phyloP scores from a whole-genome alignment of 37 sponge, comb jelly and placozoan species.

The Petrosia ficiformis region DNA sequence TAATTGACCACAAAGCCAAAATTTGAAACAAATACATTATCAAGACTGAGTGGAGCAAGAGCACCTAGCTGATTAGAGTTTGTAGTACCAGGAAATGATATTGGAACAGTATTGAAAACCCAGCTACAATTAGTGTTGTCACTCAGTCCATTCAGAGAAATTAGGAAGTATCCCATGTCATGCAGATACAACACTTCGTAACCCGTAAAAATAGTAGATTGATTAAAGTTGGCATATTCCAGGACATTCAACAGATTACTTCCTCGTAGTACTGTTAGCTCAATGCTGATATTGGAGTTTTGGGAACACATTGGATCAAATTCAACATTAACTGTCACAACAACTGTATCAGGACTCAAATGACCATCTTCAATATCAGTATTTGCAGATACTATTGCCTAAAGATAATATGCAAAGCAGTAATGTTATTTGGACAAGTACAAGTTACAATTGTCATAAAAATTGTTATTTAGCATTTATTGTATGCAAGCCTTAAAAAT shows the following conservation, averaged over 20 bases:
- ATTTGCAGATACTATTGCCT: too few species aligned
- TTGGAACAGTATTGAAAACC: not conserved
- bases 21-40: not conserved
- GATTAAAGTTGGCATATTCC: not conserved
- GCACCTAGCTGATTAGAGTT: too few species aligned
- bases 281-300: not conserved
- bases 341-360: too few species aligned
- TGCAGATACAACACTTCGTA: not conserved
- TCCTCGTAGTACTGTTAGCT: not conserved
- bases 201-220: not conserved
- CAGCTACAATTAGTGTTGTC: not conserved
- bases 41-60: not conserved
- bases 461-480: too few species aligned
- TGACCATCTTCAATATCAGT: too few species aligned
- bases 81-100: too few species aligned
- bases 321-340: not conserved
- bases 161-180: not conserved
- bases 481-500: too few species aligned
- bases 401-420: too few species aligned
- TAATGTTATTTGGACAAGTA: too few species aligned
- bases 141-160: not conserved
- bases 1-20: not conserved
- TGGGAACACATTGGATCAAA: not conserved
- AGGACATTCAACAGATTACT: not conserved
- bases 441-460: too few species aligned